A percentile compares a stretch with the other conserved stretches of the same genome.
Conservation (phyloP, 2,113 vertebrate species). For the Lampris megalopsis region DNA sequence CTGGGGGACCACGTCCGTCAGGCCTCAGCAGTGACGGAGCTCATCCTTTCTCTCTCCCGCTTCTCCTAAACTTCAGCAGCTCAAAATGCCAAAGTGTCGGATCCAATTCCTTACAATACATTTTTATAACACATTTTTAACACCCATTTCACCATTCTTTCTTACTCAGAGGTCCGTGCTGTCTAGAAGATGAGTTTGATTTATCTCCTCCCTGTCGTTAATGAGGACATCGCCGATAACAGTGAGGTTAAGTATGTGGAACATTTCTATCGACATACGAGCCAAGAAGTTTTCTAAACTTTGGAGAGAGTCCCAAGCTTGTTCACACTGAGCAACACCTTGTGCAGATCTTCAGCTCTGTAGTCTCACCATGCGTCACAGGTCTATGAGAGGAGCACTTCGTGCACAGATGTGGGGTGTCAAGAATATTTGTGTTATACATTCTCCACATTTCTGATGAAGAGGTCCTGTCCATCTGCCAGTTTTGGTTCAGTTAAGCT, state of each 20-base stretch:
- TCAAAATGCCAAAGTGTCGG: conserved; percentile 40
- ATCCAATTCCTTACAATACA: conserved; percentile 28
- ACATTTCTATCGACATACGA: conserved; percentile 51
- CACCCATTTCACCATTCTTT: conserved; percentile 43
- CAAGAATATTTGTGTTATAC: conserved; percentile 83
- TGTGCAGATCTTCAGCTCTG: conserved; percentile 61
- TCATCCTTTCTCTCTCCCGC: conserved; percentile 10
- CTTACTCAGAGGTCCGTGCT: conserved; percentile 39
- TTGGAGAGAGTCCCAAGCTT: conserved; percentile 59
- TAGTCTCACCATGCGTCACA: conserved; percentile 33
- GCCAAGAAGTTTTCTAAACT: conserved; percentile 42
- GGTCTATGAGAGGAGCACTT: conserved; percentile 57
- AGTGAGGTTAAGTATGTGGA: conserved; percentile 62
- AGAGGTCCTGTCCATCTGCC: conserved; percentile 73
- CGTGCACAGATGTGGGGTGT: conserved; percentile 80
- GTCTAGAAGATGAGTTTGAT: conserved; percentile 55
- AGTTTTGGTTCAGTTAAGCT: conserved; percentile 74
- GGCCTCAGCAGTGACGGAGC: conserved; percentile 24
- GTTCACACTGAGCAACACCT: conserved; percentile 56
- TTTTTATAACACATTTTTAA: conserved; percentile 43
- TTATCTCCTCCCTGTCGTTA: conserved; percentile 55
- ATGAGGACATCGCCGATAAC: conserved; percentile 72
- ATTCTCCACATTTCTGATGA: conserved; percentile 79
- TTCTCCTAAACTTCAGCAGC: conserved; percentile 27
- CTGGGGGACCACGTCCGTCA: conserved; percentile 27